Conservation (phyloP, 2,888 invertebrate species). For the Lycaena phlaeas region DNA sequence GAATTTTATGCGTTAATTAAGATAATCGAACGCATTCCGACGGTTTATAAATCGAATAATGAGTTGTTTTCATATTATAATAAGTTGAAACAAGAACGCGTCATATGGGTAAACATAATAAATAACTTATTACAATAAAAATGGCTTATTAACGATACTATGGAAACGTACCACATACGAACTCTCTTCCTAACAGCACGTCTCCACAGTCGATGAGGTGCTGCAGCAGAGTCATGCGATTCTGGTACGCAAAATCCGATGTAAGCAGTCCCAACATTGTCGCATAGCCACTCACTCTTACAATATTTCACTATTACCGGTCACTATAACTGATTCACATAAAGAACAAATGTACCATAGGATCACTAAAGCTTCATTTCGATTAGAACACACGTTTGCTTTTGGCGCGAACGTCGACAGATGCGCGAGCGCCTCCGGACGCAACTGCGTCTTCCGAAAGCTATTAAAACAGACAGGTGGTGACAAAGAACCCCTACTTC, state of each 20-base stretch:
- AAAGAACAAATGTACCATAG: not conserved
- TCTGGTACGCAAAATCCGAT: constrained; percentile 57
- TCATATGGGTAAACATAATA: no score
- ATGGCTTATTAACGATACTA: not conserved
- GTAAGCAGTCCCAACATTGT: constrained; percentile 58
- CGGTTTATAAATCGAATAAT: no score
- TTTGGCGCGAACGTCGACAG: constrained; percentile 56
- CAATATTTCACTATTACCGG: constrained; percentile 17
- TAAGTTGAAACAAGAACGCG: no score
- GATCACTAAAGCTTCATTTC: not conserved
- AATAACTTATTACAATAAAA: no score
- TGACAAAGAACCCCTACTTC: constrained; percentile 59
- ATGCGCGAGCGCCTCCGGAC: constrained; percentile 50
- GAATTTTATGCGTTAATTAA: no score
- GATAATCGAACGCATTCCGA: no score
- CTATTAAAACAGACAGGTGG: constrained; percentile 64
- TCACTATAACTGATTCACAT: constrained; percentile 12
- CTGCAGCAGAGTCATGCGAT: constrained; percentile 50
- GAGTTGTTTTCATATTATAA: no score
- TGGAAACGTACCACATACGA: constrained; percentile 40
- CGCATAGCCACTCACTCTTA: constrained; percentile 7
- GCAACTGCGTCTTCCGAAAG: constrained; percentile 59
- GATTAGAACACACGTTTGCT: not conserved
- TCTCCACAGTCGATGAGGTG: constrained; percentile 62
- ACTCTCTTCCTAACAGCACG: constrained; percentile 43